Evolutionary conservation across 2,888 invertebrate species (phyloP), one percentile per base, ranked within the genome.

Genomic region (Noctuana brunneofusca): DNA sequence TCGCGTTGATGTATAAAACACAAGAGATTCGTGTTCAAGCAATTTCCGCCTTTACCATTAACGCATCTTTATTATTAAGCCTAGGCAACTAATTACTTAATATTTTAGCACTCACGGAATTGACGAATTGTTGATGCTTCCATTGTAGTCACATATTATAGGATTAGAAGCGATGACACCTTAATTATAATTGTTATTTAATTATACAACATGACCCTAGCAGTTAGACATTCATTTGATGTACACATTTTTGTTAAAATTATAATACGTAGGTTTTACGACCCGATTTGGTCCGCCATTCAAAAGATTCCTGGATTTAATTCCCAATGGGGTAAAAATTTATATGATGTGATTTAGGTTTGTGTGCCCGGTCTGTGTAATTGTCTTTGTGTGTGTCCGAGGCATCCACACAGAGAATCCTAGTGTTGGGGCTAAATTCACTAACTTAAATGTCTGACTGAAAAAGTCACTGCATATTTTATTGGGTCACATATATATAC

Each of bases 21-120:
- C 20, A 22, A 48, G 22, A 52, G 14, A 32, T 18, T 41, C n/a
- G n/a, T 27, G 65, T 72, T 75, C 74, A 76, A 81, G 79, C 80
- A 79, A 80, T 82, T 82, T 78, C 74, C 71, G 74, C 68, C 75
- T 78, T 72, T 78, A 75, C 69, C 71, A 71, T 69, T 74, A 78
- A 74, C 71, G 78, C 83, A 72, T 80, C 81, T 80, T 65, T 79
- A 78, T 77, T 75, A 65, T 69, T 86, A 83, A 84, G 83, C 81
- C 83, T 87, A 87, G 84, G 76, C 84, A 73, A 74, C n/a, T 49
- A 49, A 49, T 67, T 68, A 73, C 72, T 77, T 75, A 76, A 78
- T 75, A 71, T 74, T 74, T 82, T 86, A 82, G 89, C 89, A 89
- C 89, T 89, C 83, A 87, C 75, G 90, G 90, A 91, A 90, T 90